Base-by-base conservation (phyloP, 2,113 vertebrate species). In the Gobiocypris rarus region DNA sequence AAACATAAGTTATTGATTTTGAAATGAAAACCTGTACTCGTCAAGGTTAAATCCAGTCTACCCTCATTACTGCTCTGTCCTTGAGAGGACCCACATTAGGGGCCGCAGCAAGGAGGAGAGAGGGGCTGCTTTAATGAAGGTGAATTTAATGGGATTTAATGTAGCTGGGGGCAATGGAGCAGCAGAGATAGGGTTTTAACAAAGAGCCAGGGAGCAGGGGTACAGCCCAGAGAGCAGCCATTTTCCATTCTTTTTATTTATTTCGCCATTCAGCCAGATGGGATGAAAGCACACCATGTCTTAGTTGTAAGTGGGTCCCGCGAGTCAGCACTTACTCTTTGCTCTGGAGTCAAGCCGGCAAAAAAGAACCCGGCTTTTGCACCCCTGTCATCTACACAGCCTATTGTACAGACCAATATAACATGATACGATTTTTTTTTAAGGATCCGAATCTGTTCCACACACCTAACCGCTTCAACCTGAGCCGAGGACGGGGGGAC, bases 71-170 rank as follows among this genome's bases (percentile, higher is more conserved):
- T 69, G 86, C 89, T 91, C 92, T 92, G 94, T 95, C 94, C 94
- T 95, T 94, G 93, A 94, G 93, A 94, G 94, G 94, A 92, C 93
- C 84, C 82, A 87, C 92, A 89, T 92, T 89, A 91, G 92, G 82
- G 91, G 89, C 93, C 90, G 86, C 90, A 86, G 92, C 86, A 76
- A 93, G 92, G 89, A 92, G 92, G 71, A 88, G 86, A 91, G 90
- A 93, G 91, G 92, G 92, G 91, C 92, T 93, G 91, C 92, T 95
- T 95, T 95, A 95, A 95, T 95, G 94, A 95, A 95, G 93, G 94
- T 94, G 94, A 95, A 93, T 94, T 95, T 95, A 95, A 95, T 94
- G 92, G 94, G 94, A 95, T 95, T 95, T 95, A 95, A 94, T 95
- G 94, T 95, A 93, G 93, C 94, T 94, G 89, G 93, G 93, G 94